Conservation (phyloP, 2,888 invertebrate species). For the Torymus tubicola region DNA sequence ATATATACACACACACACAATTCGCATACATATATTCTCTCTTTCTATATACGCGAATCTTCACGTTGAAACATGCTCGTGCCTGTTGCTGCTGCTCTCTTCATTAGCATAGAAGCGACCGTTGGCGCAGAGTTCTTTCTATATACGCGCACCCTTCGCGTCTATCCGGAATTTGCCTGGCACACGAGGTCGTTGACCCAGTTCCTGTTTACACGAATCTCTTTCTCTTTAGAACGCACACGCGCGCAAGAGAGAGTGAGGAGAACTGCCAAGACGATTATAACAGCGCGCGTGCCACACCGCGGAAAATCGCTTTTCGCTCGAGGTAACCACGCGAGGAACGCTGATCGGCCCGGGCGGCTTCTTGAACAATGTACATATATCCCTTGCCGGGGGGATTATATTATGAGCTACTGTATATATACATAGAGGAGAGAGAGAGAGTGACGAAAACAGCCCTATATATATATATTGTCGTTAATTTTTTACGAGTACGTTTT, state of each 20-base stretch:
- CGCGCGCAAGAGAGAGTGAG: not conserved
- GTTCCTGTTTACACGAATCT: conserved; percentile 41
- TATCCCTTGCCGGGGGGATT: too few species aligned
- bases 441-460: too few species aligned
- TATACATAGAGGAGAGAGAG: too few species aligned
- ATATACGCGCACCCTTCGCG: too few species aligned
- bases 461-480: too few species aligned
- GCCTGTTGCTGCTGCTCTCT: too few species aligned
- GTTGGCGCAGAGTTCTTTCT: not conserved
- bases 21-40: too few species aligned
- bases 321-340: not conserved
- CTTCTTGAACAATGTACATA: not conserved
- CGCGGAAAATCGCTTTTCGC: conserved; percentile 30
- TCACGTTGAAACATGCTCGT: too few species aligned
- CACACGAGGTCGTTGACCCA: conserved; percentile 39
- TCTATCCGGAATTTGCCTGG: conserved; percentile 1
- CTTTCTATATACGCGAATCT: too few species aligned
- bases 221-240: not conserved
- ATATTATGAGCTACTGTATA: too few species aligned
- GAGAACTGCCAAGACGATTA: conserved; percentile 7
- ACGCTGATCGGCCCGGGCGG: conserved; percentile 11
- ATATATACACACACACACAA: too few species aligned
- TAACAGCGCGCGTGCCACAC: not conserved
- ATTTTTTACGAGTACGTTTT: too few species aligned
- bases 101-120: not conserved